Percentiles rank a stretch among this genome's conserved stretches.
phyloP scores from a whole-genome alignment of 30 jellyfish, hydroid and myxozoan genomes.

The Morbakka virulenta region DNA sequence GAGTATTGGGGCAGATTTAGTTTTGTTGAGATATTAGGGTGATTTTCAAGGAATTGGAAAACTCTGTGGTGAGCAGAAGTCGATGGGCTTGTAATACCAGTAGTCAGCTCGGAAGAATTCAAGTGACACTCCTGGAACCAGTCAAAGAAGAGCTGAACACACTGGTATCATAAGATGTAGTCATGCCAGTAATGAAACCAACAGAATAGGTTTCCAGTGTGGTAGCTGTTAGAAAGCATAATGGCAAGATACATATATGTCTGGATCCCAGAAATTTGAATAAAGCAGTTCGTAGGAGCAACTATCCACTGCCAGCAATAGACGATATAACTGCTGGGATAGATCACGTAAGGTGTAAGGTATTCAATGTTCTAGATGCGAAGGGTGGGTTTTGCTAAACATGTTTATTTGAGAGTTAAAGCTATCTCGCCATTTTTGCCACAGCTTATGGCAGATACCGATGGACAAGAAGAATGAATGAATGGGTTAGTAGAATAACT shows the following conservation, averaged over 20 bases:
- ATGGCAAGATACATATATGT: conserved; percentile 39
- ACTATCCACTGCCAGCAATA: conserved; percentile 19
- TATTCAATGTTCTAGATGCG: conserved; percentile 28
- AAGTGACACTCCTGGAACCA: no score
- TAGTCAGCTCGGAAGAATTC: no score
- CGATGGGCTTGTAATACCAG: no score
- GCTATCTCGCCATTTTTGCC: conserved; percentile 32
- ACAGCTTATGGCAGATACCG: conserved; percentile 38
- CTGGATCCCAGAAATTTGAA: conserved; percentile 35
- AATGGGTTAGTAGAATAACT: conserved; percentile 10
- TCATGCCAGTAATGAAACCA: conserved; percentile 39
- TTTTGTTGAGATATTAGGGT: no score
- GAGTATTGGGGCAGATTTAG: no score
- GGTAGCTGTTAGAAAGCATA: conserved; percentile 18
- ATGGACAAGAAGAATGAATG: conserved; percentile 6
- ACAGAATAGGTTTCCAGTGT: conserved; percentile 38
- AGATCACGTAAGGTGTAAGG: conserved; percentile 1
- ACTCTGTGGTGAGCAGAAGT: no score
- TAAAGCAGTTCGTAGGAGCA: conserved; percentile 26
- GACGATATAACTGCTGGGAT: conserved; percentile 44
- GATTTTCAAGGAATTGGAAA: no score
- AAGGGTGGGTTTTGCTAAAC: conserved; percentile 23
- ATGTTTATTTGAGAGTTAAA: background rate
- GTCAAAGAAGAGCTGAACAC: conserved; percentile 10
- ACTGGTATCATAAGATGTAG: conserved; percentile 12